Base-by-base conservation (phyloP, 2,888 invertebrate species). In the Mechanitis mazaeus region DNA sequence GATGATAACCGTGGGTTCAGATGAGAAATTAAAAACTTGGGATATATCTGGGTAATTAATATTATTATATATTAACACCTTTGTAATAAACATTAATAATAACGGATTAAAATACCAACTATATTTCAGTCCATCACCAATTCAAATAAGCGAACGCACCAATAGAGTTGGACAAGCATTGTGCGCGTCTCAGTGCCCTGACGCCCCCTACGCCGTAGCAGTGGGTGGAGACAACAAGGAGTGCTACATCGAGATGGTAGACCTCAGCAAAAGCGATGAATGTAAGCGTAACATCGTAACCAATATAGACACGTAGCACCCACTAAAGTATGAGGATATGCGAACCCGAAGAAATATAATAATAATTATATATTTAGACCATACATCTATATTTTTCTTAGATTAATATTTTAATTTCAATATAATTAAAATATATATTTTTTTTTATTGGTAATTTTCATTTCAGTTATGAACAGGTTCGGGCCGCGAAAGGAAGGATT, bases 1-100 rank as follows among this genome's bases (percentile, higher is more conserved):
- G 56, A 85, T 98, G 76, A 91, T 96, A 2, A 95, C 96, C 0
- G 91, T 94, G 1, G 94, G 96, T 5, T 92, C 94, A 2, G 97
- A 98, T 78, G 95, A 95, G 65, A 89, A 91, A n/a, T 79, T 97
- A 3, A 97, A 97, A 88, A 92, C 95, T 0, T 98, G 98, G 98
- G 97, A 98, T 75, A 92, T 86, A 68, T 72, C 81, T 1, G 75
- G 82, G 87, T 88, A 72, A 66, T 66, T 60, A 31, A 42, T 42
- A 42, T 42, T 9, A 42, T 42, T 42, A 9, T 9, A 9, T 42
- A 42, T 42, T 42, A 42, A 42, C 35, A 35, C 35, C 4, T 20
- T 20, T 20, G 20, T 42, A 42, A 9, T 42, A 9, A 42, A 42
- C 35, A 5, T 5, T 35, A 35, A 35, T 35, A 35, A 35, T 5